Evolutionary conservation across 1,140 invertebrate genomes (phyloP), one percentile per base, ranked within the genome.

Genomic region (Aphidius ervi): DNA sequence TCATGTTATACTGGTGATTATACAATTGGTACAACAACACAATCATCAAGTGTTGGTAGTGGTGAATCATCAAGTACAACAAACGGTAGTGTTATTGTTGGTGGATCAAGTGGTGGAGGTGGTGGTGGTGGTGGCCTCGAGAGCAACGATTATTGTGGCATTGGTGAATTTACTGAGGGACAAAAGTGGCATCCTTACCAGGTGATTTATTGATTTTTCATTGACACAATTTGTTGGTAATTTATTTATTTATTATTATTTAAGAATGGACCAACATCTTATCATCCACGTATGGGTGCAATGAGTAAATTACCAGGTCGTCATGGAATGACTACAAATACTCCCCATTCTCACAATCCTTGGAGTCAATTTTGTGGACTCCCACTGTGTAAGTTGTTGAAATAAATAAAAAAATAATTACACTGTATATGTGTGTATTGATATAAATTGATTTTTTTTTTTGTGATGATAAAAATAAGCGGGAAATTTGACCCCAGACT

Each of bases 101-200:
- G 5, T 55, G 42, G 5, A 16, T 16, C 16, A 16, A 31, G 23
- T 31, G 23, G 23, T 31, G 23, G 23, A 3, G 23, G 2, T 31
- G 23, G 23, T 16, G 41, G 62, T 7, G 52, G 40, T 20, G 40
- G n/a, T 54, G 47, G 58, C 57, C 70, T 68, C 60, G 68, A 70
- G 49, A 66, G 68, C 56, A 71, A 68, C 61, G 73, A 75, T 59
- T 73, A 75, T 58, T 73, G 70, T 49, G 66, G 73, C 57, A 70
- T 75, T 61, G 68, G 47, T 9, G 77, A 78, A 58, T 71, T 76
- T 54, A 55, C 69, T 16, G 77, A 78, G 5, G 67, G 67, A 1
- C 77, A 77, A 61, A 81, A 81, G 49, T 81, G 78, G 79, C 74
- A 79, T 67, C 77, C 76, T 68, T 81, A 81, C 74, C 79, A 79